A percentile compares a stretch with the other conserved stretches of the same genome.
These are phyloP conservation scores for Chloropsis cyanopogon DNA, from an alignment of 2,113 vertebrate genomes.

Conservation along the genomic window DNA sequence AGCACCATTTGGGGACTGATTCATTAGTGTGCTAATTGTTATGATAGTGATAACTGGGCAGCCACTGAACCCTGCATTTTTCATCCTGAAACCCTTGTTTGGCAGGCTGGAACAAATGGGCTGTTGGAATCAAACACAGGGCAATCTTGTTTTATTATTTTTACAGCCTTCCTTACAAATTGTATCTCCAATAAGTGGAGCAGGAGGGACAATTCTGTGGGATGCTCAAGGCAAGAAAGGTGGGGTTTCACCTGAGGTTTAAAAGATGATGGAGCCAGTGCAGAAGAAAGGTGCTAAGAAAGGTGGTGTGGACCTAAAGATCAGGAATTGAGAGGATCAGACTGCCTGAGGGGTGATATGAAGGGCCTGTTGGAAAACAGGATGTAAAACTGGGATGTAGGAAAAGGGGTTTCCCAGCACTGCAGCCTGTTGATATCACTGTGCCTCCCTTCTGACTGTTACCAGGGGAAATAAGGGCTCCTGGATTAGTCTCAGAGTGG, in stretches of 20 bases:
- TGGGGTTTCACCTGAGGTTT: neutral
- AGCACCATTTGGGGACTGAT: constrained; percentile 31
- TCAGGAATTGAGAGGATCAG: neutral
- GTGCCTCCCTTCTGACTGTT: neutral
- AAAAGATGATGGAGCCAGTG: neutral
- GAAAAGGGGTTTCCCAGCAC: neutral
- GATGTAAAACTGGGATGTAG: neutral
- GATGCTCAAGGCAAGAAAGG: neutral
- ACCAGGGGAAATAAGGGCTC: neutral
- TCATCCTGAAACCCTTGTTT: neutral
- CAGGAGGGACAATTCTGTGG: neutral
- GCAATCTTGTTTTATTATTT: constrained; percentile 31
- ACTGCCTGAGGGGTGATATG: neutral
- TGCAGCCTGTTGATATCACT: neutral
- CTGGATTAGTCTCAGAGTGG: neutral
- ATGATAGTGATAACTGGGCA: neutral
- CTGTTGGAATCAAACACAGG: neutral
- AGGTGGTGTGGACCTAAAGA: neutral
- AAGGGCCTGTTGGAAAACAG: neutral
- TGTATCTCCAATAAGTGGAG: neutral
- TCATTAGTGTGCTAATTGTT: constrained; percentile 54
- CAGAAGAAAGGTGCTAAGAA: neutral
- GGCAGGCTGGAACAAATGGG: constrained; percentile 20
- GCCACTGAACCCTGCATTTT: neutral
- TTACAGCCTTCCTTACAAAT: neutral